Conservation (phyloP, 1,140 invertebrate species). For the Nautilus pompilius region DNA sequence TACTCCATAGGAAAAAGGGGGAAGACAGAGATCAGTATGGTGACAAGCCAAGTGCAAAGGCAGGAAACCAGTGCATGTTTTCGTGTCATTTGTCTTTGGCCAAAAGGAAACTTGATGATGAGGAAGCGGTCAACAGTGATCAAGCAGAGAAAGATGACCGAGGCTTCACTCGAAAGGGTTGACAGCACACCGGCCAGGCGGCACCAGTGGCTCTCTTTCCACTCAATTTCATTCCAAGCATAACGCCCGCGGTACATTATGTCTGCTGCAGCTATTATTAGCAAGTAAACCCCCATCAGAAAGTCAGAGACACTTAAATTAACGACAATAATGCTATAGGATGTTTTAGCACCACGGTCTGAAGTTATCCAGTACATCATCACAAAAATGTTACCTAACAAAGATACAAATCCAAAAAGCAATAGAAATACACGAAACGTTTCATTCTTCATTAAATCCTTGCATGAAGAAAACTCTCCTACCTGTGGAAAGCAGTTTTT, state of each 20-base stretch:
- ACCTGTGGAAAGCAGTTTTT: constrained; percentile 16
- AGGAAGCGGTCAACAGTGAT: constrained; percentile 37
- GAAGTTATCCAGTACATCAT: constrained; percentile 15
- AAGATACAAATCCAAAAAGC: constrained; percentile 17
- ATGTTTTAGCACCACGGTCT: constrained; percentile 1
- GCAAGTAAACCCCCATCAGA: constrained; percentile 41
- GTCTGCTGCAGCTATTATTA: constrained; percentile 38
- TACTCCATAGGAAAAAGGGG: constrained; percentile 16
- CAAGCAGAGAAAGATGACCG: constrained; percentile 30
- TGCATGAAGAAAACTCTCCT: constrained; percentile 27
- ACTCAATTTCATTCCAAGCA: constrained; percentile 25
- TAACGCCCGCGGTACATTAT: constrained; percentile 30
- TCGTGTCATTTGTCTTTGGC: constrained; percentile 4
- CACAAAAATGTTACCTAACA: constrained; percentile 25
- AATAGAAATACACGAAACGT: constrained; percentile 16
- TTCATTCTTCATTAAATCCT: constrained; percentile 15
- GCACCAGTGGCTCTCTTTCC: constrained; percentile 31
- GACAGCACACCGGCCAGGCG: constrained; percentile 32
- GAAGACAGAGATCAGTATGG: constrained; percentile 15
- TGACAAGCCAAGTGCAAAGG: constrained; percentile 16
- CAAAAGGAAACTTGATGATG: constrained; percentile 31
- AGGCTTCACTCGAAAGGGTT: constrained; percentile 31
- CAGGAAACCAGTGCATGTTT: constrained; percentile 7
- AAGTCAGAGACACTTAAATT: constrained; percentile 39
- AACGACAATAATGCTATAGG: constrained; percentile 24